phyloP scores from a whole-genome alignment of 2,797 vertebrate genomes.

The Pseudomugil tenellus region DNA sequence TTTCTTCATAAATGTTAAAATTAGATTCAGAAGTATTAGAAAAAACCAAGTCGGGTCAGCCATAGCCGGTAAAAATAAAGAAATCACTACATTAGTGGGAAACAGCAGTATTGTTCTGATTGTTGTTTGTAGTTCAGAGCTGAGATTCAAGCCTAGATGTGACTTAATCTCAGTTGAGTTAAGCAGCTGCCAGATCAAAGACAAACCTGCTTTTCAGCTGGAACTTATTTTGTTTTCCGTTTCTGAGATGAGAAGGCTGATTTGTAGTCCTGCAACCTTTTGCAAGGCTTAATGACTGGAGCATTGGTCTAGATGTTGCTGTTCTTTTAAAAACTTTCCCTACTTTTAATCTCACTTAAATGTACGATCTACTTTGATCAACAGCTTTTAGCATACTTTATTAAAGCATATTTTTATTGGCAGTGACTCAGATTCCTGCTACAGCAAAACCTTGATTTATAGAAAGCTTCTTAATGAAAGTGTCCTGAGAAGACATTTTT shows the following conservation, averaged over 20 bases:
- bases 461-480: too few species aligned
- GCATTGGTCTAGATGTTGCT: neutral
- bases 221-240: neutral
- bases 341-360: neutral
- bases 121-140: neutral
- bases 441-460: neutral
- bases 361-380: neutral
- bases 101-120: constrained; percentile 1
- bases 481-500: too few species aligned
- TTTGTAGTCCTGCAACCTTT: neutral
- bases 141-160: constrained; percentile 20
- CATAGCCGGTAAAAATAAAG: neutral
- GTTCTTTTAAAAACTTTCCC: neutral
- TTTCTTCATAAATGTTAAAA: too few species aligned
- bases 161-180: constrained; percentile 25
- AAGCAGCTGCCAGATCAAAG: constrained; percentile 27
- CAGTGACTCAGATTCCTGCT: neutral
- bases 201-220: neutral
- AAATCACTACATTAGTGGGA: neutral
- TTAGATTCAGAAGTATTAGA: too few species aligned
- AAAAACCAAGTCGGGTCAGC: neutral
- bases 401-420: neutral
- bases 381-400: neutral
- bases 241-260: neutral
- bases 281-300: neutral